Percentiles rank a stretch among this genome's conserved stretches.
phyloP scores from a whole-genome alignment of 2,888 invertebrate species.

The Acholoe squamosa region DNA sequence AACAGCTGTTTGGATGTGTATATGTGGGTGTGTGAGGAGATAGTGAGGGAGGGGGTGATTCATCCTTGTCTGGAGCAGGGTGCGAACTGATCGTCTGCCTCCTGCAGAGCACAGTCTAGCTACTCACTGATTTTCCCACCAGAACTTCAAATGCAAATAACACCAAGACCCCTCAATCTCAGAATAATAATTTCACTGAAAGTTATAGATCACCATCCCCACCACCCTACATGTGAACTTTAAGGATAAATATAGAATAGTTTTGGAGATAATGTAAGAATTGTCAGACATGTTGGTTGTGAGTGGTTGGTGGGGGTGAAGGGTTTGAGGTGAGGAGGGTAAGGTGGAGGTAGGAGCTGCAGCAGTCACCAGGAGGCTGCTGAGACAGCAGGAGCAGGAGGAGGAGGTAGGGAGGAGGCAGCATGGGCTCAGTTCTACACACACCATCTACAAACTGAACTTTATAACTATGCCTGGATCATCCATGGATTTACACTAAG shows the following conservation, averaged over 20 bases:
- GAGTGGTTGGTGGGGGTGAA: neutral
- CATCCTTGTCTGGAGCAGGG: neutral
- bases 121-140: neutral
- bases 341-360: neutral
- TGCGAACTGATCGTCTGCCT: conserved; percentile 29
- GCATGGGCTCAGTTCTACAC: too few species aligned
- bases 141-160: neutral
- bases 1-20: neutral
- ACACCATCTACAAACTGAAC: too few species aligned
- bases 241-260: neutral
- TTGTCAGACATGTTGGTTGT: neutral
- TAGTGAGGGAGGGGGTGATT: neutral
- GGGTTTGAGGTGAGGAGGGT: neutral
- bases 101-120: neutral
- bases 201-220: neutral
- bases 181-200: neutral
- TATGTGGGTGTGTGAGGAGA: neutral
- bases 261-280: neutral
- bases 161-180: neutral
- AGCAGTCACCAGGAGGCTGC: conserved; percentile 10
- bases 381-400: neutral
- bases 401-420: neutral
- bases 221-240: neutral
- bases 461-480: too few species aligned
- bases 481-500: too few species aligned